Percentiles rank a stretch among this genome's conserved stretches.
phyloP scores from a whole-genome alignment of 2,888 invertebrate genomes.

The Cinara cedri region DNA sequence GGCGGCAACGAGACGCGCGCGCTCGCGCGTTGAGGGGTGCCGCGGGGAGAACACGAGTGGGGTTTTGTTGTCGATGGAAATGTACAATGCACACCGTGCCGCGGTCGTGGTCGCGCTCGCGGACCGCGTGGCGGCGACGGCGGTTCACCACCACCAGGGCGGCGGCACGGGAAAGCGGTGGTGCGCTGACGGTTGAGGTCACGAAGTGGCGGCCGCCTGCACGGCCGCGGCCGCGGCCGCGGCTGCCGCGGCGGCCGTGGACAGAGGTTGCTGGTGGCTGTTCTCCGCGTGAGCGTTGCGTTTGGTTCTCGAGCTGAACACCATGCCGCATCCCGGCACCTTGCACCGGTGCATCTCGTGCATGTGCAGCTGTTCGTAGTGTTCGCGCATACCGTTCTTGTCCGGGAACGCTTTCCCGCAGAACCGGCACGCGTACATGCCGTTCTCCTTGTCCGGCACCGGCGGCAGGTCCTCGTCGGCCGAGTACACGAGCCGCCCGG shows the following conservation, averaged over 20 bases:
- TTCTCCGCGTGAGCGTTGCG: conserved; percentile 79
- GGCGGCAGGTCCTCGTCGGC: conserved; percentile 72
- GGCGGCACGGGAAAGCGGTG: conserved; percentile 48
- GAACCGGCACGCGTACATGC: conserved; percentile 73
- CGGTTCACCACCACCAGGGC: conserved; percentile 45
- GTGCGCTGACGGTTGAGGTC: conserved; percentile 28
- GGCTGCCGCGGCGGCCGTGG: conserved; percentile 42
- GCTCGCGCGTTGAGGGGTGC: background rate
- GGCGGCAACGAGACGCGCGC: background rate
- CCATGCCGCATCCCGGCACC: conserved; percentile 77
- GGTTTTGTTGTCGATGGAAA: background rate
- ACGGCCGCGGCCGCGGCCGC: conserved; percentile 23
- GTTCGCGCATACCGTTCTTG: conserved; percentile 71
- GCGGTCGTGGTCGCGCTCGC: background rate
- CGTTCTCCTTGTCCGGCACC: conserved; percentile 69
- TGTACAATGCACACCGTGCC: background rate
- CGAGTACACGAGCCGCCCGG: conserved; percentile 67
- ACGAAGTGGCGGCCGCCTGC: conserved; percentile 44
- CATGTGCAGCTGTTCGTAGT: conserved; percentile 74
- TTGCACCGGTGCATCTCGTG: conserved; percentile 77
- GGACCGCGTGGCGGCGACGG: no score
- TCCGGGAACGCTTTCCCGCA: conserved; percentile 73
- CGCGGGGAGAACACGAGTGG: background rate
- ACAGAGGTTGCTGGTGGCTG: conserved; percentile 63
- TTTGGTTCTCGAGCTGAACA: conserved; percentile 79